Conservation (phyloP, 2,888 invertebrate genomes). For the Spisula solida region DNA sequence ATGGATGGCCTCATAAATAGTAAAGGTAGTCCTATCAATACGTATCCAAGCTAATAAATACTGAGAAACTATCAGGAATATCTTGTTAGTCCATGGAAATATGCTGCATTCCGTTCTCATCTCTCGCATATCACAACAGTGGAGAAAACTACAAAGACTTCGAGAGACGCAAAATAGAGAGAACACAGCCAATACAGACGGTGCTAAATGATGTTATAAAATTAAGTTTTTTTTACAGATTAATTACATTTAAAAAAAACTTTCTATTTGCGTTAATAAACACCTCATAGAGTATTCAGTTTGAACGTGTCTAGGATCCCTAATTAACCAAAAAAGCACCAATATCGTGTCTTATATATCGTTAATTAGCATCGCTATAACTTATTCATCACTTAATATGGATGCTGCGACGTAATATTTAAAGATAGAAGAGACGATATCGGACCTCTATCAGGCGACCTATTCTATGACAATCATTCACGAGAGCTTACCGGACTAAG, state of each 20-base stretch:
- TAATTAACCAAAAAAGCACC: background rate
- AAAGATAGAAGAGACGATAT: background rate
- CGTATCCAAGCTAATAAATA: background rate
- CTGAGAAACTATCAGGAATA: background rate
- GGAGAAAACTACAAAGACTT: background rate
- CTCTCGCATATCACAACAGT: background rate
- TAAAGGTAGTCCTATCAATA: background rate
- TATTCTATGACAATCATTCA: constrained; percentile 16
- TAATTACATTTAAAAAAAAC: constrained; percentile 15
- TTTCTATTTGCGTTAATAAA: background rate
- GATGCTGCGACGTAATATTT: constrained; percentile 4
- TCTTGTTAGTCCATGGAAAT: background rate
- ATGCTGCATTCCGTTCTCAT: background rate
- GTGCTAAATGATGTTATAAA: background rate
- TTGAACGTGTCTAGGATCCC: background rate
- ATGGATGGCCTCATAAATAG: background rate
- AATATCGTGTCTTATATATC: background rate
- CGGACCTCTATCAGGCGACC: background rate
- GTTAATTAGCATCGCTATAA: background rate
- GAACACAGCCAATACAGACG: background rate
- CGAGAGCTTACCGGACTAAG: background rate
- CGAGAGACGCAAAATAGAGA: background rate
- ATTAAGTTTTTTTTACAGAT: background rate
- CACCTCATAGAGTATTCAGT: background rate
- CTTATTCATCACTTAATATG: constrained; percentile 22